These are phyloP conservation scores for Paratilapia polleni DNA, from an alignment of 2,113 vertebrate species.

Conservation along the genomic window DNA sequence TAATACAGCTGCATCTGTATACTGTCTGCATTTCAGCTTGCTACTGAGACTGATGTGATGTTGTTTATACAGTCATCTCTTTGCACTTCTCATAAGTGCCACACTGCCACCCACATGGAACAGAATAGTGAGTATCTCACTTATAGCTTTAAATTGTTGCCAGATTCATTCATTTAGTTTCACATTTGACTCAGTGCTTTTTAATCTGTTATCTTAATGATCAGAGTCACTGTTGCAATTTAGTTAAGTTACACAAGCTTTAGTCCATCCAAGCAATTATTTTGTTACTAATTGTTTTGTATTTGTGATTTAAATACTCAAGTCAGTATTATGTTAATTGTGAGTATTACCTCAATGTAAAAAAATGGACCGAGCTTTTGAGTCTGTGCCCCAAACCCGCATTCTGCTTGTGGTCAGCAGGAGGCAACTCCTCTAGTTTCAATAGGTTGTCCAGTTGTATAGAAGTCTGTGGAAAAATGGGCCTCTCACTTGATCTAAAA, in stretches of 20 bases:
- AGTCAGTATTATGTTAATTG: background rate
- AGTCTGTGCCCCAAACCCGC: background rate
- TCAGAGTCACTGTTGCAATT: background rate
- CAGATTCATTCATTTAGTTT: conserved; percentile 2
- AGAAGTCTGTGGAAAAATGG: no score
- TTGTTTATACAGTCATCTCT: background rate
- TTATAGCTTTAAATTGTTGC: background rate
- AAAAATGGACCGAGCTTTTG: background rate
- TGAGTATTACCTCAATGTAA: background rate
- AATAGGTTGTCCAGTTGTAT: no score
- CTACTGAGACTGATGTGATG: background rate
- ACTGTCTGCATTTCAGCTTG: background rate
- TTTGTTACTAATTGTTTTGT: background rate
- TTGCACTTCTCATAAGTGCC: background rate
- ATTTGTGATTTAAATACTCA: background rate
- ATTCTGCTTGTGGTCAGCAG: background rate
- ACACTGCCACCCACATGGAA: background rate
- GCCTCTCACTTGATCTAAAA: background rate
- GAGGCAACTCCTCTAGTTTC: background rate
- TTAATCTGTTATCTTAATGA: background rate
- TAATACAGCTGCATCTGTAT: fast-evolving
- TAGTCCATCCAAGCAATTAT: background rate
- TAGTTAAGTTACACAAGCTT: background rate
- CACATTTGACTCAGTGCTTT: background rate
- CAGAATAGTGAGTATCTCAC: background rate